These are phyloP conservation scores for Oceanites oceanicus DNA, from an alignment of 2,113 vertebrate species.

Conservation along the genomic window DNA sequence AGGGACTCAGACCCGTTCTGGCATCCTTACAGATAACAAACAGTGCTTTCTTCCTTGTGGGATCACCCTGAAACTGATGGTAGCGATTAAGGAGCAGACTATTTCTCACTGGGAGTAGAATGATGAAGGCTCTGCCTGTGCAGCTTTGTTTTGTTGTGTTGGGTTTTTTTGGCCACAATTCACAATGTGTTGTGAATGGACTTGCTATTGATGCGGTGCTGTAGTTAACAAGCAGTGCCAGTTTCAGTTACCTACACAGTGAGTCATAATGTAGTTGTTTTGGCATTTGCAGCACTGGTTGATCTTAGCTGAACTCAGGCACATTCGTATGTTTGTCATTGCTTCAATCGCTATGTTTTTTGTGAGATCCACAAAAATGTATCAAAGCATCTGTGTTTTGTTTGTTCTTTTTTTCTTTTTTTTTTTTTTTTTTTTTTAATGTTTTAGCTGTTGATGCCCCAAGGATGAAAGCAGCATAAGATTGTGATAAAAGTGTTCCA, in stretches of 20 bases:
- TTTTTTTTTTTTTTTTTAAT: not conserved
- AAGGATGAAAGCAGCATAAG: not conserved
- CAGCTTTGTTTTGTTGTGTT: not conserved
- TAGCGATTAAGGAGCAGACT: not conserved
- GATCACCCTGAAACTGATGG: not conserved
- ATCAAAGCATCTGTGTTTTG: not conserved
- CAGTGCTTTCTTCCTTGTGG: not conserved
- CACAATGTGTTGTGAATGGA: not conserved
- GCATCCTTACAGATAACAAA: not conserved
- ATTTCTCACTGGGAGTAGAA: not conserved
- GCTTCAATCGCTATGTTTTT: not conserved
- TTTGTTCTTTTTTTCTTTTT: not conserved
- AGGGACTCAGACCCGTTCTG: not conserved
- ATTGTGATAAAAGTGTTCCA: slow-evolving; percentile 11
- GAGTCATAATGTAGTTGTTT: not conserved
- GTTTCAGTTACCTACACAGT: not conserved
- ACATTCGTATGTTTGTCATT: not conserved
- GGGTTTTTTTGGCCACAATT: not conserved
- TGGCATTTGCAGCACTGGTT: not conserved
- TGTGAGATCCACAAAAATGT: not conserved
- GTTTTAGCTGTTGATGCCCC: slow-evolving; percentile 14
- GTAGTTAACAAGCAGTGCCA: not conserved
- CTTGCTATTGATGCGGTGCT: not conserved
- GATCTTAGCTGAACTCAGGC: not conserved
- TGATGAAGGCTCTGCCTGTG: slow-evolving; percentile 11